Evolutionary conservation across 2,797 vertebrate species (phyloP), one percentile per base, ranked within the genome.

Genomic region (Helostoma temminkii): DNA sequence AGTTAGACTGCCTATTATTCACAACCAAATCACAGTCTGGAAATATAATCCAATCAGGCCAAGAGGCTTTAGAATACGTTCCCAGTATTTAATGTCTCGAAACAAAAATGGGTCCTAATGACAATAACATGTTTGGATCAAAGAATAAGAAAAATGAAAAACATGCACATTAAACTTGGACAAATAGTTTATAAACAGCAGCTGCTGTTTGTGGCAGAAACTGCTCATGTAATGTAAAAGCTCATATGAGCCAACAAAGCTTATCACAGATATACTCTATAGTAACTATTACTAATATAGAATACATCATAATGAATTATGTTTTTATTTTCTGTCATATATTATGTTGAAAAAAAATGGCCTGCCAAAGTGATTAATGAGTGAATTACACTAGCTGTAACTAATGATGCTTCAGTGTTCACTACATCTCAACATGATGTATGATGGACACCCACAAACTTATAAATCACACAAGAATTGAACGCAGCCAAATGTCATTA

Each of bases 401-500:
- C 16, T 26, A 15, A 70, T 43, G 46, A 48, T 10, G 25, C 26
- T 22, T 57, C 6, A 53, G n/a, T 21, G 26, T 21, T 19, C 22
- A 45, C 22, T 15, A 36, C 14, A 37, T 59, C 21, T 14, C 56
- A 19, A 59, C 14, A 18, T 34, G 22, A 55, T 4, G 4, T 43
- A 37, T 37, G 2, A 34, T 39, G 16, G 36, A 64, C 4, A 22
- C 15, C 47, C 42, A 57, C 11, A 36, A 7, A 30, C 10, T 12
- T 18, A 41, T 45, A 62, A 45, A 50, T 46, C 43, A 71, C 28
- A 41, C 4, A 30, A 19, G 10, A 9, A 45, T 39, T 18, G 4
- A 61, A 55, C 19, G 32, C 60, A 57, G 60, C 15, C 48, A 58
- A 34, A 47, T 18, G 22, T 19, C 19, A 50, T 30, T 37, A 7